Evolutionary conservation across 2,797 vertebrate genomes (phyloP).

Genomic region (Lepidocolaptes lacrymiger): DNA sequence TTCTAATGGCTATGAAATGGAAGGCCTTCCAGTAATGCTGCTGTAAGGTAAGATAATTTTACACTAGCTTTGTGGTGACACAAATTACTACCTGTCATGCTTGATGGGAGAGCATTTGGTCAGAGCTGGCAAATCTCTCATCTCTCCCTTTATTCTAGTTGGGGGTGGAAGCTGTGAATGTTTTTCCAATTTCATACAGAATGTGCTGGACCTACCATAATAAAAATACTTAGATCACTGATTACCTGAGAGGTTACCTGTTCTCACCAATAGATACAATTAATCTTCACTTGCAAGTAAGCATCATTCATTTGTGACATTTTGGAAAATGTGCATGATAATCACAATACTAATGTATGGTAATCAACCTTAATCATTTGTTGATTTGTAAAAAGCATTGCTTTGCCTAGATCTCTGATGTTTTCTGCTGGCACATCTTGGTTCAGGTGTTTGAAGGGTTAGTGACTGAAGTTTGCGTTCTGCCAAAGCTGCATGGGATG

Average conservation of each 20-base stretch:
- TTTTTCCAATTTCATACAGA: background rate
- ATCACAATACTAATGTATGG: background rate
- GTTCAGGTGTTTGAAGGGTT: conserved; percentile 51
- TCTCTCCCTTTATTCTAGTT: background rate
- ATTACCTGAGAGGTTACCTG: background rate
- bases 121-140: background rate
- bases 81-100: background rate
- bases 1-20: background rate
- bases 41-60: background rate
- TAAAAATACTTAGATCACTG: background rate
- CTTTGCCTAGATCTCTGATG: background rate
- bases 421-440: conserved; percentile 5
- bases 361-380: background rate
- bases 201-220: background rate
- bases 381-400: background rate
- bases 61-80: background rate
- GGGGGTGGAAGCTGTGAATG: background rate
- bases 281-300: background rate
- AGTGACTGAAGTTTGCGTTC: conserved; percentile 32
- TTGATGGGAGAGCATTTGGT: background rate
- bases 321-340: background rate
- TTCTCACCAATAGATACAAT: background rate
- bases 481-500: conserved; percentile 23
- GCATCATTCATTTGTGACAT: background rate
- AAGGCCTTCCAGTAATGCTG: background rate